Base-by-base conservation (phyloP, 2,113 vertebrate genomes). In the Tachycineta bicolor region DNA sequence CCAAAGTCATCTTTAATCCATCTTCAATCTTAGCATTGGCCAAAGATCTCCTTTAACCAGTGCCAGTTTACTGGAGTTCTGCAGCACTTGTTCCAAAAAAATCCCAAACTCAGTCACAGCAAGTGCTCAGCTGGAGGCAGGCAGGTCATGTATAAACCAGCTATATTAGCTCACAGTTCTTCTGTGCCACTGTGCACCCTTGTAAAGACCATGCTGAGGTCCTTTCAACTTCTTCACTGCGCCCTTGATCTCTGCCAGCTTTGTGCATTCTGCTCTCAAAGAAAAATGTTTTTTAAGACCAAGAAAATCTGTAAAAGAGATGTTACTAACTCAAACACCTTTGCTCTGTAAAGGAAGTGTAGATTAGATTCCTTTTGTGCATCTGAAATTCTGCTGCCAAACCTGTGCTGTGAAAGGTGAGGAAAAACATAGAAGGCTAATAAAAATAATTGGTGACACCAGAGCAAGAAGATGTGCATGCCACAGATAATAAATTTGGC, bases 341-440 rank as follows among this genome's bases (percentile, higher is more conserved):
- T 62, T 18, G 8, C 29, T 70, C 10, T 34, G 26, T 53, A 62
- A 90, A 65, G 59, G 43, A 90, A 80, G 77, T 18, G 34, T 16
- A 58, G 53, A 65, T 90, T 78, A 2, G 2, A 8, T 85, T 83
- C 50, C 56, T 77, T 78, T n/a, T 83, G 33, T 76, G 60, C 53
- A 39, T 60, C 69, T 78, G 88, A 92, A 80, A 87, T 53, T 78
- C 73, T 89, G 69, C 53, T 95, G 70, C 87, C 34, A 91, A 89
- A 77, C 33, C 33, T 67, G 39, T 37, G n/a, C n/a, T 75, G 8
- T 29, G 59, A 67, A 80, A 93, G 47, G 52, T 80, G 39, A 62
- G 68, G 64, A 53, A 81, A 82, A 92, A 64, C 49, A 44, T 9
- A 53, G 59, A 67, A 88, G 68, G 41, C 56, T 67, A 81, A 63